Percentiles rank a stretch among this genome's conserved stretches.
Conservation (phyloP, 2,113 vertebrate genomes). For the Apteryx mantelli region DNA sequence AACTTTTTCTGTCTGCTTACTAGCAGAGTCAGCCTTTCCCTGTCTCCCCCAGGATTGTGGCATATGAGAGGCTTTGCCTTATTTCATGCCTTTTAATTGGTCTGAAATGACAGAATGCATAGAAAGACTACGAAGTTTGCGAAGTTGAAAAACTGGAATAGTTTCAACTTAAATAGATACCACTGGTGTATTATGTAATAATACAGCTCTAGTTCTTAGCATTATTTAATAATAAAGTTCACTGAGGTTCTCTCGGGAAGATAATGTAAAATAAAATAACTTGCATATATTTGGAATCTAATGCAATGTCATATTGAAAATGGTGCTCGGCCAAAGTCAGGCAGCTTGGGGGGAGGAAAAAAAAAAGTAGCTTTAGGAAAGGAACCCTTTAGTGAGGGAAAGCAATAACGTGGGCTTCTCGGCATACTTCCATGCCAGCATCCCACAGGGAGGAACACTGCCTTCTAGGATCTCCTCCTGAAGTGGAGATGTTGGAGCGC, state of each 20-base stretch:
- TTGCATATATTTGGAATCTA: neutral
- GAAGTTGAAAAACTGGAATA: neutral
- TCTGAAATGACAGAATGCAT: neutral
- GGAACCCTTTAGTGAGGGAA: constrained; percentile 49
- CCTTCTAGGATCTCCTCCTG: constrained; percentile 57
- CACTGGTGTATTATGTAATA: neutral
- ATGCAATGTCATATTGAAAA: neutral
- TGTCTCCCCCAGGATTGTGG: neutral
- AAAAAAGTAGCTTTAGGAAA: constrained; percentile 60
- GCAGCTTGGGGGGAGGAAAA: constrained; percentile 13
- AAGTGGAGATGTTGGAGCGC: constrained; percentile 37
- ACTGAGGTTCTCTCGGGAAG: neutral
- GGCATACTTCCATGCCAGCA: constrained; percentile 54
- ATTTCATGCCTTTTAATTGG: neutral
- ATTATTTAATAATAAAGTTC: neutral
- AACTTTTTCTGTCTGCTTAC: neutral
- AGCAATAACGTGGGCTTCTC: neutral
- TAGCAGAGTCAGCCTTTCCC: neutral
- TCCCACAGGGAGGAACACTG: constrained; percentile 45
- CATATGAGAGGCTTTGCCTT: neutral
- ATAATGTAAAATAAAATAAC: neutral
- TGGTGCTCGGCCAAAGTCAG: neutral
- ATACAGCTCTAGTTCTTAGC: neutral
- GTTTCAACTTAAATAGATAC: constrained; percentile 29
- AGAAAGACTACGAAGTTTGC: neutral